Evolutionary conservation across 2,797 vertebrate species (phyloP), one percentile per base, ranked within the genome.

Genomic region (Leuciscus waleckii): DNA sequence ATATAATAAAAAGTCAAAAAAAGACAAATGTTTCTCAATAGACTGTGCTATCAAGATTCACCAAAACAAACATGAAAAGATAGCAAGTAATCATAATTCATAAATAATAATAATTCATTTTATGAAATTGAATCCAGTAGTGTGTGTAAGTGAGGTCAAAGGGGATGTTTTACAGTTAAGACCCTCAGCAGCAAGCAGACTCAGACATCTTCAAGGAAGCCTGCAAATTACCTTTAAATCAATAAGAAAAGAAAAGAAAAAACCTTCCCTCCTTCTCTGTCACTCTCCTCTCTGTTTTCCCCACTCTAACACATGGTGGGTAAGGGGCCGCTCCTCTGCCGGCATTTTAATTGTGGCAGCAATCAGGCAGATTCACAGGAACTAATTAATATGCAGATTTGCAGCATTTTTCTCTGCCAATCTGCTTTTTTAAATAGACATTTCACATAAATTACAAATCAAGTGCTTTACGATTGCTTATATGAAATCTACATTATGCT

Each of bases 351-450:
- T 95, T 95, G 94, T 92, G 89, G 92, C 90, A 89, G 92, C 93
- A 94, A 94, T 95, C 94, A 93, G 91, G 89, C 92, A 92, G 92
- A 95, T 94, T 95, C 94, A 95, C 93, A 93, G 92, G 90, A 91
- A 91, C 93, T 95, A 93, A 95, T 95, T 95, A 95, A 95, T 95
- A 95, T 94, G 94, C 92, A 93, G 92, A 93, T 89, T 92, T 93
- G 90, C 92, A 90, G 79, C 81, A 89, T 90, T 73, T 87, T 88
- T 89, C 84, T 75, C 87, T 85, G 88, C 87, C 86, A 85, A 79
- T 89, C 88, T 79, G 86, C 91, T 90, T 92, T 91, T 92, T 90
- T 93, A 91, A 92, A 90, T 86, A 89, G 91, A 93, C 91, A 94
- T 95, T 93, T 92, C 92, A 93, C 93, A 94, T 93, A 94, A 95